A percentile compares a stretch with the other conserved stretches of the same genome.
phyloP scores from a whole-genome alignment of 2,888 invertebrate species.

The Enoplolaimus lenunculus region DNA sequence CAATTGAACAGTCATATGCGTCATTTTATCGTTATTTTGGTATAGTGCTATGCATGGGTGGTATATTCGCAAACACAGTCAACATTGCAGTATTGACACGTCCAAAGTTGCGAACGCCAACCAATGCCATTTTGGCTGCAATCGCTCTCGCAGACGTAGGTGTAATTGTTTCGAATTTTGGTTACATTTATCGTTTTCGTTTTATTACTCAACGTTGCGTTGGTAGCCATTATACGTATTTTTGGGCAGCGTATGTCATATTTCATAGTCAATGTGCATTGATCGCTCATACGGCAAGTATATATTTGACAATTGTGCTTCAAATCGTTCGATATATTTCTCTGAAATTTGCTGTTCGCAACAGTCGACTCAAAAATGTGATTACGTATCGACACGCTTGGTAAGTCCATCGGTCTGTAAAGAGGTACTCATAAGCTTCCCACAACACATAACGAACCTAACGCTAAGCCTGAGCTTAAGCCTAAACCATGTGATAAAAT shows the following conservation, averaged over 20 bases:
- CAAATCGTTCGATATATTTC: background rate
- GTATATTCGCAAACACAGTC: slow-evolving; percentile 10
- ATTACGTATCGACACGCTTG: background rate
- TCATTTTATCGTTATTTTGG: slow-evolving; percentile 17
- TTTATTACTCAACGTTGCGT: background rate
- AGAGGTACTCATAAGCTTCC: no score
- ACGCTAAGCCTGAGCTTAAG: no score
- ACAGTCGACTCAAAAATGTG: background rate
- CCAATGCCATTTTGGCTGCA: slow-evolving; percentile 15
- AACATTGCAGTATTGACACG: slow-evolving; percentile 19
- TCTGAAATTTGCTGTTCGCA: background rate
- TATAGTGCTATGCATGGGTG: slow-evolving; percentile 12
- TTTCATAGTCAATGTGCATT: slow-evolving; percentile 8
- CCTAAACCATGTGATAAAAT: no score
- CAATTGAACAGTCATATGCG: background rate
- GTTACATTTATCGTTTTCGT: slow-evolving; percentile 15
- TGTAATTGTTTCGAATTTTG: slow-evolving; percentile 9
- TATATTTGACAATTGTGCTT: background rate
- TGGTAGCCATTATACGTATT: background rate
- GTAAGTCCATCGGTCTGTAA: no score
- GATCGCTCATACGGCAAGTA: background rate
- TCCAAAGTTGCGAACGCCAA: slow-evolving; percentile 14
- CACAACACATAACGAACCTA: no score
- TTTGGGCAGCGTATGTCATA: slow-evolving; percentile 18
- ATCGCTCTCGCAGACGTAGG: slow-evolving; percentile 18